Conservation (phyloP, 2,113 vertebrate species). For the Poeciliopsis occidentalis region DNA sequence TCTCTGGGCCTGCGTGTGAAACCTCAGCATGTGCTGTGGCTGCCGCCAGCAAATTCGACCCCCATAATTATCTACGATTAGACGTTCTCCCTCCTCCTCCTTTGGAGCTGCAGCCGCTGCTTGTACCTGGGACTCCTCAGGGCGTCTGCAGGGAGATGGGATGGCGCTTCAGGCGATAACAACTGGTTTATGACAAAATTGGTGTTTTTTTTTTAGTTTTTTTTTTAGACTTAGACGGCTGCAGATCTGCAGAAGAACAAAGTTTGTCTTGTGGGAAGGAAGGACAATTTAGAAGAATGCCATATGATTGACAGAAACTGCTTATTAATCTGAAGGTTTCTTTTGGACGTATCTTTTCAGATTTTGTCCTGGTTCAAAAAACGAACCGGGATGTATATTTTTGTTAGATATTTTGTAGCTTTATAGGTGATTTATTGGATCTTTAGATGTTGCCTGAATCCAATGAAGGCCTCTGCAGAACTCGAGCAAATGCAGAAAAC, state of each 20-base stretch:
- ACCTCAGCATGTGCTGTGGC: conserved; percentile 36
- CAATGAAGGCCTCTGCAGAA: neutral
- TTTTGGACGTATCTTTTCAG: neutral
- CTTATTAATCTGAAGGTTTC: neutral
- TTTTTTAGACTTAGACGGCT: neutral
- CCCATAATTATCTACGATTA: conserved; percentile 69
- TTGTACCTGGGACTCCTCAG: conserved; percentile 68
- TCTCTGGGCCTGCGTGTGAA: conserved; percentile 33
- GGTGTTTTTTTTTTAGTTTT: neutral
- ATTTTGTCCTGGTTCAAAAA: neutral
- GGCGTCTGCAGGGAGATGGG: conserved; percentile 22
- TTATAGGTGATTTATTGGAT: too few relatives aligned
- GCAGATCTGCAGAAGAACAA: neutral
- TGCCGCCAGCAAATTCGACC: conserved; percentile 42
- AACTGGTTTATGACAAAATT: conserved; percentile 10
- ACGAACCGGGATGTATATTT: neutral
- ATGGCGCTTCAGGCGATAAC: conserved; percentile 11
- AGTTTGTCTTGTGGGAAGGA: too few relatives aligned
- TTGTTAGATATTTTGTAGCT: neutral
- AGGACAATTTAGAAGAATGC: neutral
- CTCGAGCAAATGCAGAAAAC: neutral
- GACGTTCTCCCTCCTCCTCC: conserved; percentile 26
- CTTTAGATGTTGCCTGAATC: neutral
- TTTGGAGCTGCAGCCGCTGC: conserved; percentile 21
- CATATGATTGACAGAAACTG: neutral